These are phyloP conservation scores for Xylota segnis DNA, from an alignment of 2,888 invertebrate genomes.

Conservation along the genomic window DNA sequence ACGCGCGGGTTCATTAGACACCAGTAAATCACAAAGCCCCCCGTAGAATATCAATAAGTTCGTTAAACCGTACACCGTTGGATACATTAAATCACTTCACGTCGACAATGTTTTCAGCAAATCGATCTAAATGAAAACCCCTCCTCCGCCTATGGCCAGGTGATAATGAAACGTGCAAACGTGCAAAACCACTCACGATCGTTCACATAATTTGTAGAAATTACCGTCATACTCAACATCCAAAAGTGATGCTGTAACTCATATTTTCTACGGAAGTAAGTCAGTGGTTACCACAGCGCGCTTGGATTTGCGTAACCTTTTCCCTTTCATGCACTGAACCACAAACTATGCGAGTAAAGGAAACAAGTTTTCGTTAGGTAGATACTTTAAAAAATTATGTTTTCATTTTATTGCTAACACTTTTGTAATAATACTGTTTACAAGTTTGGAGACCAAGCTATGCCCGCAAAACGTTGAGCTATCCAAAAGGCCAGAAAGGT, in stretches of 20 bases:
- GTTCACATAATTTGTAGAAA: constrained; percentile 17
- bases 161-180: constrained; percentile 50
- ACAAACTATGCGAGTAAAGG: background rate
- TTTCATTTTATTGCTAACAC: constrained; percentile 52
- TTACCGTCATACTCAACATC: constrained; percentile 22
- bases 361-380: constrained; percentile 29
- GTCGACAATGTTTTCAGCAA: constrained; percentile 13
- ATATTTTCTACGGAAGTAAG: constrained; percentile 48
- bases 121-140: constrained; percentile 19
- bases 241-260: constrained; percentile 45
- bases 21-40: background rate
- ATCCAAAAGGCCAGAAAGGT: constrained; percentile 1
- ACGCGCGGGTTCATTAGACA: background rate
- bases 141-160: constrained; percentile 13
- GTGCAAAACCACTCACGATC: constrained; percentile 32
- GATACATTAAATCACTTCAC: constrained; percentile 45
- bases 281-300: constrained; percentile 11
- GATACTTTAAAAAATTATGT: constrained; percentile 33
- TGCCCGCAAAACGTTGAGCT: constrained; percentile 39
- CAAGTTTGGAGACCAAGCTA: background rate
- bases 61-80: constrained; percentile 36
- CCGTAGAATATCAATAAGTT: constrained; percentile 57
- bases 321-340: constrained; percentile 42
- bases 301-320: constrained; percentile 14
- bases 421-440: constrained; percentile 52